Evolutionary conservation across 2,113 vertebrate genomes (phyloP).

Genomic region (Chamaea fasciata): DNA sequence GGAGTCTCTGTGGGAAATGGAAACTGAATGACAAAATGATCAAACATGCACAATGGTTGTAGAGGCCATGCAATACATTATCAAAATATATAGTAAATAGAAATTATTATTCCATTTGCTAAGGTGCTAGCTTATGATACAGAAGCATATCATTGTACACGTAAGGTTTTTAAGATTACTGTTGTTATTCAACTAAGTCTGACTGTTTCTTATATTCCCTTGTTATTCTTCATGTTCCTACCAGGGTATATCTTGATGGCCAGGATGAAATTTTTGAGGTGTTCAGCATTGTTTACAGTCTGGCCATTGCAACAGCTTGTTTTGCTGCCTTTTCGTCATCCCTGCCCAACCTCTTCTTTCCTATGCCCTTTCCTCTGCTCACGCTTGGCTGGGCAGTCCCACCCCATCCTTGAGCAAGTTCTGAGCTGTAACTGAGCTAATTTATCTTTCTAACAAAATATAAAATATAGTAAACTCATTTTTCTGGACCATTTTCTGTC

Average conservation of each 20-base stretch:
- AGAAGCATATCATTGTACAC: neutral
- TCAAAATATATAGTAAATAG: neutral
- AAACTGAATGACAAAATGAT: neutral
- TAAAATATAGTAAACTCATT: neutral
- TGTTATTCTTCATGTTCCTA: neutral
- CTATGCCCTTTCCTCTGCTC: neutral
- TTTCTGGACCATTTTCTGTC: neutral
- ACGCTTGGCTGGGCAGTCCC: neutral
- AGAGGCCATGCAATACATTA: neutral
- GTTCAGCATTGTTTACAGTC: accelerated
- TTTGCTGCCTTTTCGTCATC: neutral
- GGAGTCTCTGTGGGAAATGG: neutral
- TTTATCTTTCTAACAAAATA: neutral
- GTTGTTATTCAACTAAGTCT: neutral
- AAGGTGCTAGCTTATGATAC: neutral
- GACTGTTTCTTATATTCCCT: neutral
- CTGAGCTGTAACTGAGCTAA: neutral
- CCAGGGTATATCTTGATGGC: neutral
- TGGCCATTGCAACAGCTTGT: neutral
- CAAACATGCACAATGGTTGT: accelerated
- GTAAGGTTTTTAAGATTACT: neutral
- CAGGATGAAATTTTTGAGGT: neutral
- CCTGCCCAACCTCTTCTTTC: neutral
- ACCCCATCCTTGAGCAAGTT: neutral
- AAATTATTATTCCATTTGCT: neutral